phyloP scores from a whole-genome alignment of 2,888 invertebrate species.

The Drosophila planitibia region DNA sequence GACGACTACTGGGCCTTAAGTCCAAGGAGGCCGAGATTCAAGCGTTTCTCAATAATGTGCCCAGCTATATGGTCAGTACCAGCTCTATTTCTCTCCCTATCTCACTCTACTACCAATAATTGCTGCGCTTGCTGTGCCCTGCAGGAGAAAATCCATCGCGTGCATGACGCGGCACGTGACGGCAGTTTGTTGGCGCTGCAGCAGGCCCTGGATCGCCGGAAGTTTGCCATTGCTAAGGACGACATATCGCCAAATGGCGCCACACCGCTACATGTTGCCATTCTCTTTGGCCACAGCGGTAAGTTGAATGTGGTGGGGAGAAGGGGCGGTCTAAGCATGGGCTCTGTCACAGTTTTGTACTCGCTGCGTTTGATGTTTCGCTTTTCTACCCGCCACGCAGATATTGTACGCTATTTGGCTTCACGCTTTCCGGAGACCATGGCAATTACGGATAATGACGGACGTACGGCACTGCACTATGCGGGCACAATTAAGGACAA shows the following conservation, averaged over 20 bases:
- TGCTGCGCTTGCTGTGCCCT: constrained; percentile 35
- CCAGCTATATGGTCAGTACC: constrained; percentile 92
- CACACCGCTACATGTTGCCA: constrained; percentile 94
- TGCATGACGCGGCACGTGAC: constrained; percentile 93
- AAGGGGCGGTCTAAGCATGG: background rate
- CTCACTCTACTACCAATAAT: constrained; percentile 43
- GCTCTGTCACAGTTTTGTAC: constrained; percentile 16
- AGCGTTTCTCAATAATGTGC: constrained; percentile 94
- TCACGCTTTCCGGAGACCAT: constrained; percentile 95
- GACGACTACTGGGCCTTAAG: constrained; percentile 89
- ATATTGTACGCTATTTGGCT: constrained; percentile 87
- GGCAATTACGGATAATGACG: constrained; percentile 91
- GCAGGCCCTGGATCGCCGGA: constrained; percentile 93
- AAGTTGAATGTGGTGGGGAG: constrained; percentile 61
- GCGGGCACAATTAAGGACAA: constrained; percentile 94
- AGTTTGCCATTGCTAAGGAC: constrained; percentile 95
- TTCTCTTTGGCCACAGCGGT: constrained; percentile 93
- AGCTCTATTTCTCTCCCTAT: background rate
- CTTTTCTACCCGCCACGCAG: constrained; percentile 52
- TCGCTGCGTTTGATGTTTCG: constrained; percentile 5
- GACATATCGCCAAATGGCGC: constrained; percentile 93
- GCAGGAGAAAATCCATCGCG: constrained; percentile 94
- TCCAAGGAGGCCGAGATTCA: constrained; percentile 92
- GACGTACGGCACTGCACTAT: constrained; percentile 95
- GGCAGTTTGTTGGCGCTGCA: constrained; percentile 94